Base-by-base conservation (phyloP, 2,797 vertebrate species). In the Gymnopithys bicolor region DNA sequence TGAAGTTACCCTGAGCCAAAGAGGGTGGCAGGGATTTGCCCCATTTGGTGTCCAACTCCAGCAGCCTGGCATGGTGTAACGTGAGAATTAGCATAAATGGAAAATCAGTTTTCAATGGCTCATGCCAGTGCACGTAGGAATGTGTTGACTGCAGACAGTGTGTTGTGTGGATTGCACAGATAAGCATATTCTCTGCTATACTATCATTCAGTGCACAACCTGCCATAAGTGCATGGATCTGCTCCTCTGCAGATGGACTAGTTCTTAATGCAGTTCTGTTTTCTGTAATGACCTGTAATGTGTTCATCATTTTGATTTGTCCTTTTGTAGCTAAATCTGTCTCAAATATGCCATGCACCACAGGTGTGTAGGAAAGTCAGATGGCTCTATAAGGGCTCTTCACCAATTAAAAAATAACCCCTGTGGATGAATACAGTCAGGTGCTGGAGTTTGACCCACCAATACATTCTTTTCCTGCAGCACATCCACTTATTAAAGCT, bases 361-460 rank as follows among this genome's bases (percentile, higher is more conserved):
- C 90, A 83, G 91, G 78, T 87, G 27, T n/a, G 37, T 49, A 37
- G 49, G 74, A 62, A 94, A 94, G 94, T 94, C 85, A 90, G 68
- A 69, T 76, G 78, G 41, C 56, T 88, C 70, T 91, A 25, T 87
- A 89, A 93, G 89, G 94, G 80, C 70, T 96, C 45, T 83, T 92
- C 49, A 94, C 85, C 93, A 97, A 96, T 96, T 97, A 96, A 95
- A 96, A 96, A 79, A 70, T 94, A 79, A 90, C 71, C 74, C 68
- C 85, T 85, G 80, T 83, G 60, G 91, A 90, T 87, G 75, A 83
- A 76, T 93, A 85, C 37, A 87, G 91, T 64, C 86, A 80, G 87
- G 35, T 84, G 53, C 60, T 90, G 30, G 33, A 80, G 77, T 94
- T 55, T 94, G 93, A 94, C 83, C 93, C 68, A 84, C 77, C 67